Base-by-base conservation (phyloP, 2,113 vertebrate genomes). In the Spea multiplicata region DNA sequence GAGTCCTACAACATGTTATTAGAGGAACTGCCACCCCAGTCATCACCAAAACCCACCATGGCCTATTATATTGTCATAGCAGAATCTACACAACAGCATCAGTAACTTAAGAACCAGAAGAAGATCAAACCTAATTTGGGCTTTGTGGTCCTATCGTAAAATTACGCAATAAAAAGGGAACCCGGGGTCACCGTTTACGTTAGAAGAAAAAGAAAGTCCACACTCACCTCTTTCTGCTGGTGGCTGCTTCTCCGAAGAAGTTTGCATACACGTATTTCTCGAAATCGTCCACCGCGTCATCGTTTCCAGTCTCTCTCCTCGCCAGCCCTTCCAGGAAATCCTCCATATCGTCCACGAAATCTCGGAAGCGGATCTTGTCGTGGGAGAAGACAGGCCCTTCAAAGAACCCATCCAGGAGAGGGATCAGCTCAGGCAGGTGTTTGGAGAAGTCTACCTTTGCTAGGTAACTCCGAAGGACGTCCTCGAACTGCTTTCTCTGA, bases 271-370 rank as follows among this genome's bases (percentile, higher is more conserved):
- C 86, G 44, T 89, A 94, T 44, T 84, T 87, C 83, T 94, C 94
- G 3, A 98, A 98, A 79, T 82, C 90, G 0, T 97, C 94, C 68
- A 93, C 95, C 0, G 88, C 92, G 0, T 96, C 85, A 2, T 96
- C 90, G 4, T 90, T 17, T 0, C 89, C 89, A 0, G 64, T 82
- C 14, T 93, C 87, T 4, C 44, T 81, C 81, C 91, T 81, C 0
- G 93, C 96, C 85, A 93, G 83, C 67, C 95, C 95, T 83, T 99
- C 97, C 80, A 98, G 86, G 80, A 95, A 91, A n/a, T 99, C 95
- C 5, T 87, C 93, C 81, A 97, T 55, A 0, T 96, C 93, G 0
- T 97, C 95, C 61, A 91, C 91, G 6, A 96, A 95, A 73, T 96
- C 94, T 0, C 86, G 82, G 52, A 98, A 98, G 53, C 90, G 92